Evolutionary conservation across 2,888 invertebrate species (phyloP), one percentile per base, ranked within the genome.

Genomic region (Trichopria drosophilae): DNA sequence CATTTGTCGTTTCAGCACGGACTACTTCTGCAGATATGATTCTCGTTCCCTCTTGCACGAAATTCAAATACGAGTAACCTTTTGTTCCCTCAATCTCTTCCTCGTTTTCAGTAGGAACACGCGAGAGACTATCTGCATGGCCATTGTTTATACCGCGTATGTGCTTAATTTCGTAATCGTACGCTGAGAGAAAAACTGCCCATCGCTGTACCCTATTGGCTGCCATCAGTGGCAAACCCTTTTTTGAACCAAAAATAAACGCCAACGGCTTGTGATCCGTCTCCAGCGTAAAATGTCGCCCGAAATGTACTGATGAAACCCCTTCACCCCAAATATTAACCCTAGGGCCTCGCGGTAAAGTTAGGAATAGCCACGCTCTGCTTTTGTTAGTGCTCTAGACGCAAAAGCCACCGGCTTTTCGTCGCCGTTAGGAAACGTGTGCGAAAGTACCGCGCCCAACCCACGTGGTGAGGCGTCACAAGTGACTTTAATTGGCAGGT

Each of bases 141-240:
- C 20, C 23, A 42, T 57, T 50, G 7, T 55, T 42, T 20, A 28
- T 16, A 61, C n/a, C n/a, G n/a, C n/a, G n/a, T n/a, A n/a, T n/a
- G n/a, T n/a, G n/a, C n/a, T n/a, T n/a, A n/a, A n/a, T 49, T 15
- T 49, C 35, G 22, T 50, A 59, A 32, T 62, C 49, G 50, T 71
- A 73, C 4, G 58, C 68, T 9, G 65, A 57, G 4, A 75, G 49
- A 5, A 63, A 46, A 1, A 61, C 42, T 5, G 65, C 62, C 66
- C 63, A 71, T 35, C 58, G 46, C 44, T 57, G 64, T 51, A 64
- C 59, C 23, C 60, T 51, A 18, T 55, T 53, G 7, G 67, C 61
- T 32, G 64, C 62, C 46, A 67, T 51, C 32, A 20, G 54, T 23
- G 41, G 66, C 59, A 24, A 65, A 34, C 29, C 51, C 36, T 53